These are phyloP conservation scores for Philereme vetulata DNA, from an alignment of 2,888 invertebrate genomes.

Conservation along the genomic window DNA sequence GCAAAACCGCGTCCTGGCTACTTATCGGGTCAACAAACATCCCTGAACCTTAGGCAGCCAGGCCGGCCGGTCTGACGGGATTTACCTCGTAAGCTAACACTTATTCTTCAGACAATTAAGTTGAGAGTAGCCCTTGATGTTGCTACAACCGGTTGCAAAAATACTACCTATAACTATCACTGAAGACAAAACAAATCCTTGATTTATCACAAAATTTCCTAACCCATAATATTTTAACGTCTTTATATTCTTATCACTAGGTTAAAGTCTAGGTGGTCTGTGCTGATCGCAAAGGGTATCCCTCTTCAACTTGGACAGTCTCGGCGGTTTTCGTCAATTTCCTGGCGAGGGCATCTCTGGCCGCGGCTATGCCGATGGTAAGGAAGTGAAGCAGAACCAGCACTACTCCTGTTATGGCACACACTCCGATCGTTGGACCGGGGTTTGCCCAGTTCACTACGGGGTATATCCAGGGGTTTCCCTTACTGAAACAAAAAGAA, in stretches of 20 bases:
- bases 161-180: too few relatives aligned
- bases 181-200: too few relatives aligned
- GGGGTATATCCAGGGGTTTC: conserved; percentile 88
- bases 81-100: neutral
- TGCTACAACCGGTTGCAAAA: neutral
- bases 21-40: conserved; percentile 2
- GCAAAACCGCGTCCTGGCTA: neutral
- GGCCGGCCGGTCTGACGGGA: neutral
- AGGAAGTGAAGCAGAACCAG: conserved; percentile 85
- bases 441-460: conserved; percentile 90
- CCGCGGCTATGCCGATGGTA: conserved; percentile 81
- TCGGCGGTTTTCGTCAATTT: conserved; percentile 49
- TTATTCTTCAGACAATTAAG: neutral
- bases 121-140: neutral
- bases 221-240: neutral
- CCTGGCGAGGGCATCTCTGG: conserved; percentile 63
- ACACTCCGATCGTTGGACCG: conserved; percentile 83
- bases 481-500: conserved; percentile 75
- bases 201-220: too few relatives aligned
- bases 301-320: conserved; percentile 51
- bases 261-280: neutral
- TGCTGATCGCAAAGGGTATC: conserved; percentile 49
- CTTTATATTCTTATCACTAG: neutral
- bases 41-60: neutral
- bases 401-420: conserved; percentile 85